These are phyloP conservation scores for Trachurus trachurus DNA, from an alignment of 2,797 vertebrate species.

Conservation along the genomic window DNA sequence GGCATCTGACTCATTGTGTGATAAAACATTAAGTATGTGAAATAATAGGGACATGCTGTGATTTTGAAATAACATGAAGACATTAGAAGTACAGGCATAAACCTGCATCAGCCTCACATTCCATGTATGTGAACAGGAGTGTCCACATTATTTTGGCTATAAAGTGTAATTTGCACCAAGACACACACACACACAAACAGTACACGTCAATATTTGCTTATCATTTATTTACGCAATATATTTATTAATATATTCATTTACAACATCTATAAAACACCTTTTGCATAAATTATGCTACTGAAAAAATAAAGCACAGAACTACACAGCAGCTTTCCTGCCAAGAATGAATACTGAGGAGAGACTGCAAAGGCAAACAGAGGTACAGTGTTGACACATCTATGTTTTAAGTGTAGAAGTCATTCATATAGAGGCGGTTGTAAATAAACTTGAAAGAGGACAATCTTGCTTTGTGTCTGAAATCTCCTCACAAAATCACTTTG, in stretches of 20 bases:
- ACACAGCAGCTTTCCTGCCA: conserved; percentile 54
- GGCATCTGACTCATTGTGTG: too few species aligned
- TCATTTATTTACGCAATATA: conserved; percentile 86
- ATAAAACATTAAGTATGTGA: too few species aligned
- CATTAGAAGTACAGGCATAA: too few species aligned
- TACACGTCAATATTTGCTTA: conserved; percentile 56
- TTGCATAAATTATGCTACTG: conserved; percentile 82
- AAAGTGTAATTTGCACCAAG: background rate
- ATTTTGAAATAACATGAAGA: too few species aligned
- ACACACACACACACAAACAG: background rate
- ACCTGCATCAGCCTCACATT: too few species aligned
- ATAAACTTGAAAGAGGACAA: background rate
- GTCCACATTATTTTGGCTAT: background rate
- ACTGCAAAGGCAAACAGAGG: conserved; percentile 46
- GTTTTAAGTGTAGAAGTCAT: conserved; percentile 51
- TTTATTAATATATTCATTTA: conserved; percentile 84
- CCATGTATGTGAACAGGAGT: background rate
- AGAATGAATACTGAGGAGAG: conserved; percentile 51
- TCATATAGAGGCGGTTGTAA: conserved; percentile 1
- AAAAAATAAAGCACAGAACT: conserved; percentile 64
- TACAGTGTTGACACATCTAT: conserved; percentile 40
- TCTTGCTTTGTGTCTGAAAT: conserved; percentile 18
- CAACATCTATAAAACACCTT: conserved; percentile 85
- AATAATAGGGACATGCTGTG: too few species aligned
- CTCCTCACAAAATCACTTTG: conserved; percentile 15